Evolutionary conservation across 2,797 vertebrate species (phyloP).

Genomic region (Paratrypauchen microcephalus): DNA sequence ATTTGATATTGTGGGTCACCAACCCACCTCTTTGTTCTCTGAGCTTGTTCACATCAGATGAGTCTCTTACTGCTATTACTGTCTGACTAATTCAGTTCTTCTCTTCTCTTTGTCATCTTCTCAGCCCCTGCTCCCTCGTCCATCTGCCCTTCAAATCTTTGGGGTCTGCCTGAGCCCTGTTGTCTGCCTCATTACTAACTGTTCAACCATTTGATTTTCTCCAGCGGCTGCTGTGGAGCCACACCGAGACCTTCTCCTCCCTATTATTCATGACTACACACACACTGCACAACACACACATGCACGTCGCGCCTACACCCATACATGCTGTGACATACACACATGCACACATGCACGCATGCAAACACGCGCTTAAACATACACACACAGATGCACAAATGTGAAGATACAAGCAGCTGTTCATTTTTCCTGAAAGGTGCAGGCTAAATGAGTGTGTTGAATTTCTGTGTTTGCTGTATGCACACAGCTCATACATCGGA

Average conservation of each 20-base stretch:
- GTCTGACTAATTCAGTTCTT: conserved; percentile 70
- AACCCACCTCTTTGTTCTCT: conserved; percentile 16
- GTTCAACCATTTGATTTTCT: conserved; percentile 90
- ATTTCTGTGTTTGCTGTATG: conserved; percentile 40
- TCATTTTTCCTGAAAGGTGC: conserved; percentile 40
- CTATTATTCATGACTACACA: conserved; percentile 70
- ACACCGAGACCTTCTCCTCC: conserved; percentile 80
- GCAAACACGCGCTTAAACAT: conserved; percentile 1
- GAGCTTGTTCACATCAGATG: conserved; percentile 51
- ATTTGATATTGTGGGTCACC: conserved; percentile 52
- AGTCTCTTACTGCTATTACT: conserved; percentile 58
- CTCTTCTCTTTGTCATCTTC: conserved; percentile 48
- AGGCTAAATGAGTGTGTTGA: conserved; percentile 40
- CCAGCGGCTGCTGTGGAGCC: conserved; percentile 76
- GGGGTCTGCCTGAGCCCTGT: conserved; percentile 83
- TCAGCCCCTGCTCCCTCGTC: conserved; percentile 45
- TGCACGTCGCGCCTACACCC: conserved; percentile 2
- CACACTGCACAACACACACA: too few species aligned
- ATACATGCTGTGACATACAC: neutral
- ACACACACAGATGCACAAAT: conserved; percentile 14
- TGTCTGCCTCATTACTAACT: conserved; percentile 93
- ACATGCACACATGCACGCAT: neutral
- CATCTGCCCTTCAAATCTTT: conserved; percentile 84
- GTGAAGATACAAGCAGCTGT: conserved; percentile 30
- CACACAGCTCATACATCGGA: conserved; percentile 42